Conservation (phyloP, 2,888 invertebrate species). For the Agriopis leucophaearia region DNA sequence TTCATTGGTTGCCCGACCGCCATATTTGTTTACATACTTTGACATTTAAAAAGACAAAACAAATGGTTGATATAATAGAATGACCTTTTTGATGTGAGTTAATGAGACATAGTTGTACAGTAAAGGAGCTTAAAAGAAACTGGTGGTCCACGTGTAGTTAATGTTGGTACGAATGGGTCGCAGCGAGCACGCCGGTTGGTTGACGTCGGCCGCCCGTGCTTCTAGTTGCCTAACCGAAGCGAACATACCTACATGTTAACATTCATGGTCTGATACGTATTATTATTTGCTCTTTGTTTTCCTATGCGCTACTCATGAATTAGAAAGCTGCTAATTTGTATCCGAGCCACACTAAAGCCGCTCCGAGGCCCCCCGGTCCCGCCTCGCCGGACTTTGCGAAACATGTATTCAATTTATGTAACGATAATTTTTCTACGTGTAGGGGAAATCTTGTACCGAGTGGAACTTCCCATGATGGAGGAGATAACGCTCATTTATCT, state of each 20-base stretch:
- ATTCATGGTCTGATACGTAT: slow-evolving; percentile 62
- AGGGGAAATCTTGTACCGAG: slow-evolving; percentile 97
- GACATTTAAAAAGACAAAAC: too few species aligned
- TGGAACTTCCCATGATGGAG: slow-evolving; percentile 97
- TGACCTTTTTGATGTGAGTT: neutral
- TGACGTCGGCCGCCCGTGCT: slow-evolving; percentile 71
- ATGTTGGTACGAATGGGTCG: slow-evolving; percentile 65
- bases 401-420: slow-evolving; percentile 76
- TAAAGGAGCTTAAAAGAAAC: slow-evolving; percentile 54
- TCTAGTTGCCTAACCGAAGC: slow-evolving; percentile 83
- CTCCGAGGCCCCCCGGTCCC: slow-evolving; percentile 26
- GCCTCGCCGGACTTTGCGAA: slow-evolving; percentile 48
- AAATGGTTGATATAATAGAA: neutral
- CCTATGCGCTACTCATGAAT: slow-evolving; percentile 71
- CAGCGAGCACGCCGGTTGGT: slow-evolving; percentile 72
- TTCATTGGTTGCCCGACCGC: too few species aligned
- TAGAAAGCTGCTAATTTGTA: slow-evolving; percentile 59
- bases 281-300: slow-evolving; percentile 74
- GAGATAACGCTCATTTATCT: slow-evolving; percentile 97
- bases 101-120: slow-evolving; percentile 36
- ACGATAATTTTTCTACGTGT: slow-evolving; percentile 87
- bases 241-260: slow-evolving; percentile 60
- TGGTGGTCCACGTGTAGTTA: slow-evolving; percentile 72
- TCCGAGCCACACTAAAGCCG: slow-evolving; percentile 47
- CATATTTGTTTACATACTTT: too few species aligned